These are phyloP conservation scores for Lepidurus packardi DNA, from an alignment of 1,140 invertebrate genomes.

Conservation along the genomic window DNA sequence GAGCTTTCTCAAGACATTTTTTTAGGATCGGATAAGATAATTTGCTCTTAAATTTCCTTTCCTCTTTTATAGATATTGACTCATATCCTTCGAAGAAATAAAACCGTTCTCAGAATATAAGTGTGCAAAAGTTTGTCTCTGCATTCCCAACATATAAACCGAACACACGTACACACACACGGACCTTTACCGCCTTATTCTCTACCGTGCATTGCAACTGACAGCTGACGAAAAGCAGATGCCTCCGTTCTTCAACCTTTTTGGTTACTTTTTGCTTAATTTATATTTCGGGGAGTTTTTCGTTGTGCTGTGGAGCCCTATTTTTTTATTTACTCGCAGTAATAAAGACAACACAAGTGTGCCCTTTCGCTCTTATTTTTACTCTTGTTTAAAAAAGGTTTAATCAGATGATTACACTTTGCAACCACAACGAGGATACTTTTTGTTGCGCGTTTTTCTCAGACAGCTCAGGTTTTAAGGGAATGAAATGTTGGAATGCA, in stretches of 20 bases:
- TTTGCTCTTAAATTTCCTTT: too few relatives aligned
- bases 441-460: too few relatives aligned
- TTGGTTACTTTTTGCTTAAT: not conserved
- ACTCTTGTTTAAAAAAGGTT: too few relatives aligned
- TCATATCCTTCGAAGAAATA: not conserved
- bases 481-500: slow-evolving; percentile 11
- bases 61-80: too few relatives aligned
- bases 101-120: not conserved
- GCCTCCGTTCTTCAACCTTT: slow-evolving; percentile 12
- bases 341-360: not conserved
- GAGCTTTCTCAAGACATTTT: not conserved
- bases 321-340: not conserved
- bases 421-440: too few relatives aligned
- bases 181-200: not conserved
- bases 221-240: slow-evolving; percentile 18
- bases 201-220: slow-evolving; percentile 6
- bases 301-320: not conserved
- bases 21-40: too few relatives aligned
- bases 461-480: not conserved
- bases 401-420: too few relatives aligned
- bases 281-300: not conserved
- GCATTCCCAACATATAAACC: not conserved
- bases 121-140: not conserved
- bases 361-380: not conserved
- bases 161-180: slow-evolving; percentile 1